Base-by-base conservation (phyloP, 1,140 invertebrate genomes). In the Lepidurus arcticus region DNA sequence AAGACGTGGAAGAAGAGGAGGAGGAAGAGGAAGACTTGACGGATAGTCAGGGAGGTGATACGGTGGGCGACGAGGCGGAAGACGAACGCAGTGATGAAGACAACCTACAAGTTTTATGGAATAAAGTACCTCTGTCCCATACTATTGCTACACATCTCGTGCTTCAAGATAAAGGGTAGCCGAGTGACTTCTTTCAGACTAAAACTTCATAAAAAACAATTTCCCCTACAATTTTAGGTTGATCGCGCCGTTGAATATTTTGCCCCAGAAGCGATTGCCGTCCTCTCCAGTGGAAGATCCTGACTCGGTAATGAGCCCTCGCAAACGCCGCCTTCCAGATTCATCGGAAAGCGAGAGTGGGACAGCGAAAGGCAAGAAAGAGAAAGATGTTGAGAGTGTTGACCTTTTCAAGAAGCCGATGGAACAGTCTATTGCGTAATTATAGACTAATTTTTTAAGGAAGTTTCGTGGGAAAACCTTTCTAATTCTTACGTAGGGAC, bases 1-100 rank as follows among this genome's bases (percentile, higher is more conserved):
- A 79, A 43, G 84, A 85, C 6, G 84, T 86, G 81, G 80, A 78
- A 73, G 81, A 77, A 75, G 80, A 79, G 16, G 80, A 82, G 34
- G 82, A 82, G 13, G 81, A 81, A 34, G 82, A 82, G 21, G 82
- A 82, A 65, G 81, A 81, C 74, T 79, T 83, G 74, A 82, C 83
- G n/a, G 83, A 83, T 1, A 82, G 83, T 74, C 81, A 81, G 8
- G 82, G 81, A 42, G 81, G 80, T 42, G 81, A 82, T 10, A 73
- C 76, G 7, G 80, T 80, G 7, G 81, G 80, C 76, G 81, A 76
- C 34, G 80, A 80, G 13, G 81, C 79, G n/a, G 81, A 79, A 53
- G 81, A 82, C 44, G 44, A 80, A 44, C 80, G 81, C 74, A 81
- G 79, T 26, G 81, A 82, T 47, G 81, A 82, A 21, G 80, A 81